A percentile compares a stretch with the other conserved stretches of the same genome.
phyloP scores from a whole-genome alignment of 2,113 vertebrate species.

The Nematolebias whitei region DNA sequence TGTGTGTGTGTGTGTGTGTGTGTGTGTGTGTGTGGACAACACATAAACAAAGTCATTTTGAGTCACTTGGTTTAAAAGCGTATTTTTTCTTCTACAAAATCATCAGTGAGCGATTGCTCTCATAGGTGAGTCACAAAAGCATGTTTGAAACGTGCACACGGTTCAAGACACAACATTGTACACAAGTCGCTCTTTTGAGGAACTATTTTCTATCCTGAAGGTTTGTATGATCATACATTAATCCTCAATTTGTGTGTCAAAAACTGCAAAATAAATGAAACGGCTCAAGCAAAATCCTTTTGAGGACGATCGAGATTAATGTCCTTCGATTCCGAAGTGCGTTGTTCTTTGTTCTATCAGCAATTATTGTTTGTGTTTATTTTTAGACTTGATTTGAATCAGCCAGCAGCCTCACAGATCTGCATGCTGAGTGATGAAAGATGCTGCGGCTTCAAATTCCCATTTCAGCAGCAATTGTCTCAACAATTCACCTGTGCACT shows the following conservation, averaged over 20 bases:
- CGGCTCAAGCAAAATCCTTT: too few relatives aligned
- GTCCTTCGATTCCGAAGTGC: too few relatives aligned
- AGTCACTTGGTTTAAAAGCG: conserved; percentile 14
- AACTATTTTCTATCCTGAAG: background rate
- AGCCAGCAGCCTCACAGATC: conserved; percentile 2
- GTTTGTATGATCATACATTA: too few relatives aligned
- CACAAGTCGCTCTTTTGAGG: too few relatives aligned
- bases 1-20: conserved; percentile 7
- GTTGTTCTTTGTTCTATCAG: background rate
- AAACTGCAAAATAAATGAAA: too few relatives aligned
- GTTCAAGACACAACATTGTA: too few relatives aligned
- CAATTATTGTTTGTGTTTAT: background rate
- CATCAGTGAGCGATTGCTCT: background rate
- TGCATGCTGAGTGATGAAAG: background rate
- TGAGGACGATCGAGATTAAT: too few relatives aligned
- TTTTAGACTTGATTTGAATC: background rate
- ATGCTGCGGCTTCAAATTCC: conserved; percentile 26
- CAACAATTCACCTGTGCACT: conserved; percentile 61
- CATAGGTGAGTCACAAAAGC: background rate
- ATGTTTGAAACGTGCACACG: too few relatives aligned
- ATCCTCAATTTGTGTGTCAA: too few relatives aligned
- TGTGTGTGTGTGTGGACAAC: too few relatives aligned
- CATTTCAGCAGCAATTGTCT: conserved; percentile 33
- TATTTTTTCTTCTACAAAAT: background rate
- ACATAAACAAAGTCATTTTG: conserved; percentile 39